A percentile compares a stretch with the other conserved stretches of the same genome.
These are phyloP conservation scores for Cosmia trapezina DNA, from an alignment of 2,888 invertebrate species.

Conservation along the genomic window DNA sequence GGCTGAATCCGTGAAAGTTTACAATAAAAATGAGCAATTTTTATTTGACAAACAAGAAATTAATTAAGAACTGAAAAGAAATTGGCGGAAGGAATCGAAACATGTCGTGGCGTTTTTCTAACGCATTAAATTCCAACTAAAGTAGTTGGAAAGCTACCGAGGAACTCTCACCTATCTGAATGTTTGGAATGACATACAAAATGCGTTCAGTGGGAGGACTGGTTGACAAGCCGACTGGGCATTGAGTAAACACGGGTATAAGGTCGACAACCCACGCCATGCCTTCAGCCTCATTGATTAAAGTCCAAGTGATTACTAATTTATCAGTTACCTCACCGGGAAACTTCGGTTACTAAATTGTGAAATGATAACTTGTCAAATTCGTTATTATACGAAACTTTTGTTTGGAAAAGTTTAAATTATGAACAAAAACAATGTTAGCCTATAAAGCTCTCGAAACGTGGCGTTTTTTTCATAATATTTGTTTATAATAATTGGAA, in stretches of 20 bases:
- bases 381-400: conserved; percentile 21
- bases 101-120: conserved; percentile 10
- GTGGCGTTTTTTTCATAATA: neutral
- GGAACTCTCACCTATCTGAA: conserved; percentile 74
- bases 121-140: conserved; percentile 22
- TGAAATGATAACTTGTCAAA: conserved; percentile 35
- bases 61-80: conserved; percentile 6
- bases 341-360: conserved; percentile 59
- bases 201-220: conserved; percentile 85
- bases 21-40: conserved; percentile 7
- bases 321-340: conserved; percentile 73
- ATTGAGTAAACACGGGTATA: conserved; percentile 79
- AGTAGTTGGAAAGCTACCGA: conserved; percentile 63
- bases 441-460: too few species aligned
- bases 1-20: conserved; percentile 13
- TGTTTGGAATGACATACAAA: conserved; percentile 80
- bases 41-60: neutral
- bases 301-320: conserved; percentile 79
- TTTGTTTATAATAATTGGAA: neutral
- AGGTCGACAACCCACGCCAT: conserved; percentile 83
- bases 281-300: conserved; percentile 78
- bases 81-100: conserved; percentile 22
- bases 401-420: neutral
- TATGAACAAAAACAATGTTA: neutral
- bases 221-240: conserved; percentile 79